Percentiles rank a stretch among this genome's conserved stretches.
Conservation (phyloP, 1,140 invertebrate species). For the Diploscapter pachys region DNA sequence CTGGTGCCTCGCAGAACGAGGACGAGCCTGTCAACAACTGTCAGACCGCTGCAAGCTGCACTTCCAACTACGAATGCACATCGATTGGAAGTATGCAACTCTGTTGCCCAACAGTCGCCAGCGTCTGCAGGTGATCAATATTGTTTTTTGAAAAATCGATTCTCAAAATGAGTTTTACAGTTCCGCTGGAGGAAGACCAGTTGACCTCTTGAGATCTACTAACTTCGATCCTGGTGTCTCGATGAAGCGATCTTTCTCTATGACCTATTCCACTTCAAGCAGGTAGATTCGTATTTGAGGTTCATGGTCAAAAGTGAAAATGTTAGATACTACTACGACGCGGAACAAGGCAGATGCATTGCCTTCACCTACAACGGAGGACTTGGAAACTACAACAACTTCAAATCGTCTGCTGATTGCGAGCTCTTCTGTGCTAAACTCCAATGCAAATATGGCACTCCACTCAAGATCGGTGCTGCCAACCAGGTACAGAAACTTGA, state of each 20-base stretch:
- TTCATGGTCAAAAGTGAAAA: too few species aligned
- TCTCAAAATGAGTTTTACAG: too few species aligned
- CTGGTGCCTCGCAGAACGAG: slow-evolving; percentile 48
- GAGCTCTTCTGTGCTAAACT: slow-evolving; percentile 57
- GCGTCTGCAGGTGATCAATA: slow-evolving; percentile 40
- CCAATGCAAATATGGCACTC: slow-evolving; percentile 55
- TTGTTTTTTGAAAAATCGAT: too few species aligned
- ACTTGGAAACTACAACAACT: slow-evolving; percentile 58
- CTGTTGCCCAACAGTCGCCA: slow-evolving; percentile 54
- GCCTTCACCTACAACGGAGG: slow-evolving; percentile 53
- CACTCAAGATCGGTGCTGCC: slow-evolving; percentile 55
- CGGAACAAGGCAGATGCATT: slow-evolving; percentile 54
- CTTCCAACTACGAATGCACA: slow-evolving; percentile 54
- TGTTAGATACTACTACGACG: slow-evolving; percentile 56
- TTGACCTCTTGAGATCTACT: slow-evolving; percentile 47
- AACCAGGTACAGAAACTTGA: slow-evolving; percentile 18
- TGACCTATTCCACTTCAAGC: slow-evolving; percentile 25
- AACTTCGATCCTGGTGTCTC: slow-evolving; percentile 47
- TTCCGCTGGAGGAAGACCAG: slow-evolving; percentile 44
- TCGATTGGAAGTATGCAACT: slow-evolving; percentile 56
- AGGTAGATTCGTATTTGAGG: background rate
- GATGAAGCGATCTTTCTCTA: slow-evolving; percentile 31
- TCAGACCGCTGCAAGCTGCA: slow-evolving; percentile 50
- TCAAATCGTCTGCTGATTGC: slow-evolving; percentile 52
- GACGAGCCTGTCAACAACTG: slow-evolving; percentile 56